phyloP scores from a whole-genome alignment of 2,888 invertebrate genomes.

The Euproctis similis region DNA sequence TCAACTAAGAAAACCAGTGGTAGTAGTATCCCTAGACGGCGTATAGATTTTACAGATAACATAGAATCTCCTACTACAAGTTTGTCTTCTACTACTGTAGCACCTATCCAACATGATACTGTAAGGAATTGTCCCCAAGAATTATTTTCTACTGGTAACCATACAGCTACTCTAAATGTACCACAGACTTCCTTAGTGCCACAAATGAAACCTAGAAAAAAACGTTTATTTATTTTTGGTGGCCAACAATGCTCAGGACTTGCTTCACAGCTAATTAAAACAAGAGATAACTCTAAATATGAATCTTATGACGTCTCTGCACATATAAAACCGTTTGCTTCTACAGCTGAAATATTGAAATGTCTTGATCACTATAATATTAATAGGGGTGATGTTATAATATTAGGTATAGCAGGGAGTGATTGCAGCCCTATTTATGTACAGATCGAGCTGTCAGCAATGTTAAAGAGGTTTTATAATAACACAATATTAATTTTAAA shows the following conservation, averaged over 20 bases:
- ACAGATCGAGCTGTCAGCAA: background rate
- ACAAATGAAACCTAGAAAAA: background rate
- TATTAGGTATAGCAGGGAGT: background rate
- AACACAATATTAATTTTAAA: background rate
- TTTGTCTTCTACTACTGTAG: too few species aligned
- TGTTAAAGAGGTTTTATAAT: background rate
- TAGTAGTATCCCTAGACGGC: background rate
- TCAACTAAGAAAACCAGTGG: background rate
- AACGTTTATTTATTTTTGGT: background rate
- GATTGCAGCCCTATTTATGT: background rate
- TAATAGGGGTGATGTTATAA: background rate
- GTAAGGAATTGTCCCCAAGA: too few species aligned
- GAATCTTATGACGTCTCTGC: background rate
- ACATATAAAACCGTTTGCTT: background rate
- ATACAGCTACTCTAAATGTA: background rate
- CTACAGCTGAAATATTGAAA: background rate
- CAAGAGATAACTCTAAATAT: background rate
- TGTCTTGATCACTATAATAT: background rate
- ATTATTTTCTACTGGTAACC: background rate
- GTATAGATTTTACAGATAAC: background rate
- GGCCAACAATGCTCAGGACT: background rate
- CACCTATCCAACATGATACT: too few species aligned
- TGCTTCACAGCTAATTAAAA: background rate
- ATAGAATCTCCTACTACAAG: too few species aligned
- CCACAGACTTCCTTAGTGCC: background rate